phyloP scores from a whole-genome alignment of 2,888 invertebrate genomes.

The Drosophila basisetae region DNA sequence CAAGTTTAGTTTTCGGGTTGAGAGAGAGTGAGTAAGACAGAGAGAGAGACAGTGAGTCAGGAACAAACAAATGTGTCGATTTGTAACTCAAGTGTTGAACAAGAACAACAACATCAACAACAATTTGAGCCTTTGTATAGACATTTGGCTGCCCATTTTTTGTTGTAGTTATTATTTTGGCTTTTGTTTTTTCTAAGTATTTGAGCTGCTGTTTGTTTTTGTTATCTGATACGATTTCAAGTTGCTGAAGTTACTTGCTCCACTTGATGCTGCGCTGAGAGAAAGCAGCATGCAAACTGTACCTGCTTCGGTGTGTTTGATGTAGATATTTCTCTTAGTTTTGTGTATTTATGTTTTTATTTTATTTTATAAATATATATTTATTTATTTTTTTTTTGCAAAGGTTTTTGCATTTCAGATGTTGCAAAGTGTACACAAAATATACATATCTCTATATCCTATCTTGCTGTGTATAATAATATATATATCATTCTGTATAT shows the following conservation, averaged over 20 bases:
- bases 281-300: neutral
- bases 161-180: constrained; percentile 24
- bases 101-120: constrained; percentile 10
- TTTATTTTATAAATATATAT: neutral
- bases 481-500: neutral
- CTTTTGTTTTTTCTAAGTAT: constrained; percentile 44
- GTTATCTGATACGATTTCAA: constrained; percentile 59
- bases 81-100: constrained; percentile 54
- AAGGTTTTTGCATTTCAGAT: too few species aligned
- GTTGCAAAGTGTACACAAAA: neutral
- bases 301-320: neutral
- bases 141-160: constrained; percentile 34
- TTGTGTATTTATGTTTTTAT: neutral
- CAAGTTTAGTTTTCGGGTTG: constrained; percentile 30
- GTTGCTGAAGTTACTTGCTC: constrained; percentile 26
- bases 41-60: constrained; percentile 27
- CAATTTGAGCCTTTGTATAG: constrained; percentile 52
- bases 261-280: neutral
- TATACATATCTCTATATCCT: neutral
- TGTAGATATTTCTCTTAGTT: neutral
- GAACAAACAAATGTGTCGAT: constrained; percentile 73
- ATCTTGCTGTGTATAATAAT: neutral
- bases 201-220: constrained; percentile 31
- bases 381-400: neutral
- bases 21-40: constrained; percentile 10